phyloP scores from a whole-genome alignment of 2,797 vertebrate genomes.

The Protosalanx chinensis region DNA sequence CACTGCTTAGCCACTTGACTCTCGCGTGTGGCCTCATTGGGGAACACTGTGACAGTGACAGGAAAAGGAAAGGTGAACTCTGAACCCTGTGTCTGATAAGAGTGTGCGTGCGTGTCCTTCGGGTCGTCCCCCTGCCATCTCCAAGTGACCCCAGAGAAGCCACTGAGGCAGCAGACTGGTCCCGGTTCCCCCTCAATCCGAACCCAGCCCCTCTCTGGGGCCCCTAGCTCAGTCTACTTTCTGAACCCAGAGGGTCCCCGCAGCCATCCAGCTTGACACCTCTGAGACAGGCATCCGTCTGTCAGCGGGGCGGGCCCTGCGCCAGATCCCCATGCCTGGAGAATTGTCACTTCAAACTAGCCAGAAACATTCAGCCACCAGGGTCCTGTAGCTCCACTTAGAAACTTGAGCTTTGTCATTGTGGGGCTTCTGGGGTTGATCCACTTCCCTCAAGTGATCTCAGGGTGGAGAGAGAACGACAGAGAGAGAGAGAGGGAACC shows the following conservation, averaged over 20 bases:
- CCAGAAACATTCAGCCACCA: no score
- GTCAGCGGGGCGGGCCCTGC: not conserved
- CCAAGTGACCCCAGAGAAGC: not conserved
- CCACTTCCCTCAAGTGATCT: no score
- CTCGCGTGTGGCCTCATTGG: no score
- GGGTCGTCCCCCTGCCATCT: slow-evolving; percentile 10
- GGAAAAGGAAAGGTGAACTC: not conserved
- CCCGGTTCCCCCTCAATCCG: not conserved
- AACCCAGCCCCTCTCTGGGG: not conserved
- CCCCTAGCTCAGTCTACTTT: not conserved
- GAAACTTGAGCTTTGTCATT: no score
- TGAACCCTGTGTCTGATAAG: not conserved
- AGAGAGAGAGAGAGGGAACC: not conserved
- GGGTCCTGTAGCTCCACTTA: no score
- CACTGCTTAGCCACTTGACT: no score
- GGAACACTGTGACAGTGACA: not conserved
- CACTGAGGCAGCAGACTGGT: not conserved
- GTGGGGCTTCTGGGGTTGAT: no score
- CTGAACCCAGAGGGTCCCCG: not conserved
- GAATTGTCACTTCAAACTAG: slow-evolving; percentile 3
- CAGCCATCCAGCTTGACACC: slow-evolving; percentile 1
- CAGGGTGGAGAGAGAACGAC: no score
- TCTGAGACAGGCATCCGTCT: not conserved
- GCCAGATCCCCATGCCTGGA: no score
- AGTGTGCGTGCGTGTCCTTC: slow-evolving; percentile 10